Conservation (phyloP, 2,113 vertebrate genomes). For the Actinemys pallida region DNA sequence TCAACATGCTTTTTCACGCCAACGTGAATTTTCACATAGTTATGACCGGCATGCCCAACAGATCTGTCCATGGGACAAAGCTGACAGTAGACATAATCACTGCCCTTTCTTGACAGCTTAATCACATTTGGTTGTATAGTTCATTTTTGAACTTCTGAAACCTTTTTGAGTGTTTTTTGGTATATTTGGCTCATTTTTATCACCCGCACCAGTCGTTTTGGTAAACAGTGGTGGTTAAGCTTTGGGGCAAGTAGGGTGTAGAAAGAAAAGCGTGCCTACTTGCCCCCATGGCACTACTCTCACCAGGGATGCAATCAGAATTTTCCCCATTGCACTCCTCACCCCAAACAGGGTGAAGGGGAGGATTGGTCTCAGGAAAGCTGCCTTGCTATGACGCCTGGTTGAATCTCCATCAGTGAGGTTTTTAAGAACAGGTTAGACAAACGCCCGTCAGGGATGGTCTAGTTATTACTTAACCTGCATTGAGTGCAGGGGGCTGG, state of each 20-base stretch:
- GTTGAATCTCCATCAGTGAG: not conserved
- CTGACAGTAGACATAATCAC: not conserved
- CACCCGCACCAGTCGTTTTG: not conserved
- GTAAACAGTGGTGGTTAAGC: not conserved
- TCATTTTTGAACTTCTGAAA: not conserved
- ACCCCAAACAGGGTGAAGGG: not conserved
- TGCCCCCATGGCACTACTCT: not conserved
- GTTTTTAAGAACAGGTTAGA: not conserved
- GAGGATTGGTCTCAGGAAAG: not conserved
- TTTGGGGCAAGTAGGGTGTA: not conserved
- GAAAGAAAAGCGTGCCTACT: not conserved
- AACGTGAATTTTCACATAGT: too few species aligned
- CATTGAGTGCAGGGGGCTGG: not conserved
- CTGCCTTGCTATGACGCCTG: not conserved
- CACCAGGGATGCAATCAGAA: not conserved
- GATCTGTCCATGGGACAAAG: too few species aligned
- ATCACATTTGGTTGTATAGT: not conserved
- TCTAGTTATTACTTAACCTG: not conserved
- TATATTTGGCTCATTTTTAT: not conserved
- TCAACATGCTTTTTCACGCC: not conserved
- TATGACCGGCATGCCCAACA: too few species aligned
- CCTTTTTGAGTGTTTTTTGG: not conserved
- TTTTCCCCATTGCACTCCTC: not conserved
- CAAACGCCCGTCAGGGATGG: not conserved
- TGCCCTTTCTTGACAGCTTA: not conserved